phyloP scores from a whole-genome alignment of 2,888 invertebrate genomes.

The Cryptocheilus praepositus region DNA sequence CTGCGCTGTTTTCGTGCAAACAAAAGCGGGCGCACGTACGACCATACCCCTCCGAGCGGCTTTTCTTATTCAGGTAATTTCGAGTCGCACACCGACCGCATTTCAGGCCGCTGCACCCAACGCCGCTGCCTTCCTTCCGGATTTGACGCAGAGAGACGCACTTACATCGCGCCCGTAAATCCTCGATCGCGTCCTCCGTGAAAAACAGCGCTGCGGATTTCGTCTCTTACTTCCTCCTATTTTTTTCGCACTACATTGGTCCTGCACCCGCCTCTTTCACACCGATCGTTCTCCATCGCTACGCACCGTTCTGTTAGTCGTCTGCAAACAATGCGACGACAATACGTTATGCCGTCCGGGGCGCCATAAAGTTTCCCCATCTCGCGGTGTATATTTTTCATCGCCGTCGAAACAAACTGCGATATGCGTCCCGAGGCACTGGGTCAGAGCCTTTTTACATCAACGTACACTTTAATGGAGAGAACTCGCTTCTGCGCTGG shows the following conservation, averaged over 20 bases:
- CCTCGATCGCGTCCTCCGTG: neutral
- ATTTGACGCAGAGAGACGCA: too few species aligned
- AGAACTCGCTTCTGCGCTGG: too few species aligned
- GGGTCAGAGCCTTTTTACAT: constrained; percentile 11
- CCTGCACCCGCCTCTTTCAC: too few species aligned
- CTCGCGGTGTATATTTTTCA: constrained; percentile 29
- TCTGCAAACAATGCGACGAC: constrained; percentile 19
- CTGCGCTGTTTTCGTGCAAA: too few species aligned
- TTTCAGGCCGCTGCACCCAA: neutral
- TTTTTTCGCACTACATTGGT: too few species aligned
- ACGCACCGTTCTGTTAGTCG: neutral
- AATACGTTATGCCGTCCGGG: constrained; percentile 18
- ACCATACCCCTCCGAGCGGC: neutral
- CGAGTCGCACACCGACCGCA: neutral
- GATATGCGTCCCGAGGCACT: constrained; percentile 34
- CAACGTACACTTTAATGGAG: too few species aligned
- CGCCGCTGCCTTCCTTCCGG: neutral
- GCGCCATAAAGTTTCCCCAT: constrained; percentile 31
- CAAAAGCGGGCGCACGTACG: too few species aligned
- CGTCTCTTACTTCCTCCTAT: too few species aligned
- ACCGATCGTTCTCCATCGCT: too few species aligned
- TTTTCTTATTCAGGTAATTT: constrained; percentile 23
- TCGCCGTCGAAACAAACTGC: constrained; percentile 26
- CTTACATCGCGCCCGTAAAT: too few species aligned
- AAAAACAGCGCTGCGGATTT: neutral